phyloP scores from a whole-genome alignment of 2,113 vertebrate species.

The Camelus bactrianus region DNA sequence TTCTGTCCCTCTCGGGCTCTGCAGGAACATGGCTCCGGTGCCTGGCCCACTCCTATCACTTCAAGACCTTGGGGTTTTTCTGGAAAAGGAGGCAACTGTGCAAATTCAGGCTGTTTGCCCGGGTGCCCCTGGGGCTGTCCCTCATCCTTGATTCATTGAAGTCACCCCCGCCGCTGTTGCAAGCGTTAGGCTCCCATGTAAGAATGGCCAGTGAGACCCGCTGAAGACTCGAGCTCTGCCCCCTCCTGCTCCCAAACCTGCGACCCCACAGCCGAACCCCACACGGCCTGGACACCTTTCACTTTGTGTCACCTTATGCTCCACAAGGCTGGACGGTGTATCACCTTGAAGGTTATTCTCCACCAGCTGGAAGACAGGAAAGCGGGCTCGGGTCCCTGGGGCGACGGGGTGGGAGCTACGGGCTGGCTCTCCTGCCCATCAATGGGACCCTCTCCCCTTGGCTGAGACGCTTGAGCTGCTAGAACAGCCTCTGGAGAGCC shows the following conservation, averaged over 20 bases:
- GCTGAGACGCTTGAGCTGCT: not conserved
- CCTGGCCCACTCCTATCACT: not conserved
- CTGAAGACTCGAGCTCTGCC: not conserved
- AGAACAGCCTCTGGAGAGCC: fast-evolving
- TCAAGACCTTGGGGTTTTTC: too few species aligned
- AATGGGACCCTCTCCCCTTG: not conserved
- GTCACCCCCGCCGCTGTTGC: not conserved
- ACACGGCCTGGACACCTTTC: too few species aligned
- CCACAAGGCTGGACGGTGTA: not conserved
- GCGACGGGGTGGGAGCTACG: not conserved
- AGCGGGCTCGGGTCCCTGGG: not conserved
- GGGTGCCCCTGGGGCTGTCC: too few species aligned
- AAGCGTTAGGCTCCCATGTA: too few species aligned
- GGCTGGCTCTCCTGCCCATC: not conserved
- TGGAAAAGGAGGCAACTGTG: not conserved
- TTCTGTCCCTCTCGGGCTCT: not conserved
- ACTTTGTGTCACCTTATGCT: fast-evolving
- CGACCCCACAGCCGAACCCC: not conserved
- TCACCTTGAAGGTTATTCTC: too few species aligned
- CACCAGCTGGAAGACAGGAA: not conserved
- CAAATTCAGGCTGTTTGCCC: not conserved
- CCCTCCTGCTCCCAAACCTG: not conserved
- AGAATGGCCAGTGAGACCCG: not conserved
- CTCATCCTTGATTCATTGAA: not conserved
- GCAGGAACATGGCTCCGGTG: not conserved